Conservation (phyloP, 2,113 vertebrate species). For the Gambusia holbrooki region DNA sequence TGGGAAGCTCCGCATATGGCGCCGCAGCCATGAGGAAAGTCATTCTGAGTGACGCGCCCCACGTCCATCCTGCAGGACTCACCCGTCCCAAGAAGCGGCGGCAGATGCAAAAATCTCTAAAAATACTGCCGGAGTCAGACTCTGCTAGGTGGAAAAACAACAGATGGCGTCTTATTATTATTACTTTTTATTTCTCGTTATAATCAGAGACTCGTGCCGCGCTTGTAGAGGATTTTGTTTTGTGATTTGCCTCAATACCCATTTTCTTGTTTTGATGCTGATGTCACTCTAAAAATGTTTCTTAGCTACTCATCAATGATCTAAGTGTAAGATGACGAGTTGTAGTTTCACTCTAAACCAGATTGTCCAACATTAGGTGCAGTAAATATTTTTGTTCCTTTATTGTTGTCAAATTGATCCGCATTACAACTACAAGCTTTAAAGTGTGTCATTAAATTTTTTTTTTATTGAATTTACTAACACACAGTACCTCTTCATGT, state of each 20-base stretch:
- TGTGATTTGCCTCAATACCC: too few species aligned
- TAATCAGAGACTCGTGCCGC: too few species aligned
- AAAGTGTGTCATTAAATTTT: too few species aligned
- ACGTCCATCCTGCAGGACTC: slow-evolving; percentile 21
- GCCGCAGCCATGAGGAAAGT: slow-evolving; percentile 61
- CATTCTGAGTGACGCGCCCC: slow-evolving; percentile 28
- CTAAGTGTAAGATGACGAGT: neutral
- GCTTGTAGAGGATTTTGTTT: too few species aligned
- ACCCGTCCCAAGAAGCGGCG: neutral
- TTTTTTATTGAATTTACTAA: too few species aligned
- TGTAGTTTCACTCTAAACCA: neutral
- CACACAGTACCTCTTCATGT: too few species aligned
- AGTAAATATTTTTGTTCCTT: too few species aligned
- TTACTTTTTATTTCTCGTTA: neutral
- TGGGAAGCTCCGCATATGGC: slow-evolving; percentile 64
- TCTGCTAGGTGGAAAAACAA: neutral
- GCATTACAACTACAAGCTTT: too few species aligned
- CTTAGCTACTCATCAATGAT: neutral
- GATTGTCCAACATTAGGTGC: neutral
- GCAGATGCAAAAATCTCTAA: neutral
- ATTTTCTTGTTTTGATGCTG: neutral
- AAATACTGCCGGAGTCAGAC: neutral
- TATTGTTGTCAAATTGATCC: too few species aligned
- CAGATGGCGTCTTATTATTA: neutral
- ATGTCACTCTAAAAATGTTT: neutral